phyloP scores from a whole-genome alignment of 2,113 vertebrate genomes.

The Chloebia gouldiae region DNA sequence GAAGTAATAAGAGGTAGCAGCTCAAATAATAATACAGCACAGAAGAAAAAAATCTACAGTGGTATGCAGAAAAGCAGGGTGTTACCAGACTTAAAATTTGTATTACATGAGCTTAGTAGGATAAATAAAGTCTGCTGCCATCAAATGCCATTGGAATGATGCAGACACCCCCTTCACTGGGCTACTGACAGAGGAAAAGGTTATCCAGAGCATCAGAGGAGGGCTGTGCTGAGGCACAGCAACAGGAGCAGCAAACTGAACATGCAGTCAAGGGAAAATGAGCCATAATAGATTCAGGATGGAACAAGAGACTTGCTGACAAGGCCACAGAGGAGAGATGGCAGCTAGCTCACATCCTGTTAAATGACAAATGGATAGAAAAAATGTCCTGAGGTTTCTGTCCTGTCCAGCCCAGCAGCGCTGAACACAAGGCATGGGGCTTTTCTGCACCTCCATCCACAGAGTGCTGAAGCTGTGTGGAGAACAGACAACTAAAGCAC shows the following conservation, averaged over 20 bases:
- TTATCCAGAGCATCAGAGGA: not conserved
- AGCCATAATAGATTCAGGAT: not conserved
- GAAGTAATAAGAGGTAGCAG: not conserved
- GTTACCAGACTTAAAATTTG: not conserved
- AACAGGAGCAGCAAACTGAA: not conserved
- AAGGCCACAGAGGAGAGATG: not conserved
- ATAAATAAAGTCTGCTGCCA: not conserved
- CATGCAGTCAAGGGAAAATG: not conserved
- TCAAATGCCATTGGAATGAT: not conserved
- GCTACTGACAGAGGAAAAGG: not conserved
- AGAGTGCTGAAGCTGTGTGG: not conserved
- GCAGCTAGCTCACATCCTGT: not conserved
- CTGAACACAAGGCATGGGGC: not conserved
- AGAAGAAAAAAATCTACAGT: not conserved
- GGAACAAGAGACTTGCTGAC: not conserved
- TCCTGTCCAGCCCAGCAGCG: not conserved
- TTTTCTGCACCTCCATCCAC: not conserved
- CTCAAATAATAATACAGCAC: not conserved
- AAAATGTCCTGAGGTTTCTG: not conserved
- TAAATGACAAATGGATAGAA: not conserved
- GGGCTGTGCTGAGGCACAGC: not conserved
- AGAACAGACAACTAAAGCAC: not conserved
- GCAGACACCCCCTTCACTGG: not conserved
- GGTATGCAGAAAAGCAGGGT: not conserved
- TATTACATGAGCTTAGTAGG: not conserved